A percentile compares a stretch with the other conserved stretches of the same genome.
These are phyloP conservation scores for Siniperca chuatsi DNA, from an alignment of 2,113 vertebrate genomes.

Conservation along the genomic window DNA sequence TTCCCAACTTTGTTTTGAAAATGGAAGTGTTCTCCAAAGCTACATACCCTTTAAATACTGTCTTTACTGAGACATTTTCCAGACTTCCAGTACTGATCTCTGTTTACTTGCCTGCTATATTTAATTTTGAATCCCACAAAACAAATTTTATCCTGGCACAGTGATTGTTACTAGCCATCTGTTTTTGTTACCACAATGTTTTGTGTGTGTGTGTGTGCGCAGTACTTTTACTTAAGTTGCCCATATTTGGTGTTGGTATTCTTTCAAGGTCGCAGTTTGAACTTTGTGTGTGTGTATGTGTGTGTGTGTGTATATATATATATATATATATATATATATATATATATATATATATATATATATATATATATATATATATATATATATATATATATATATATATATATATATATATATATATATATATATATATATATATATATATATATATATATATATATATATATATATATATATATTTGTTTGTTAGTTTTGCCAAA, in stretches of 20 bases:
- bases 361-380: not conserved
- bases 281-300: not conserved
- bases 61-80: not conserved
- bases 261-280: not conserved
- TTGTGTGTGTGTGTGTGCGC: not conserved
- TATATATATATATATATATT: not conserved
- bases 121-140: not conserved
- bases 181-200: conserved; percentile 39
- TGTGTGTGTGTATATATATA: too few relatives aligned
- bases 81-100: not conserved
- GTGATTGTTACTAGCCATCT: conserved; percentile 20
- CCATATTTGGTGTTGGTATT: not conserved
- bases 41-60: conserved; percentile 30
- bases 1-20: too few relatives aligned
- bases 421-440: too few relatives aligned
- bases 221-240: not conserved
- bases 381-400: not conserved
- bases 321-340: too few relatives aligned
- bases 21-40: conserved; percentile 4
- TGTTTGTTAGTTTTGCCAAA: conserved; percentile 32
- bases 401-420: too few relatives aligned
- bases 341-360: not conserved
- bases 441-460: too few relatives aligned
- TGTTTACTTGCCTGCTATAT: not conserved
- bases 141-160: conserved; percentile 8